These are phyloP conservation scores for Myotis vivesi DNA, from an alignment of 2,797 vertebrate species.

Conservation along the genomic window DNA sequence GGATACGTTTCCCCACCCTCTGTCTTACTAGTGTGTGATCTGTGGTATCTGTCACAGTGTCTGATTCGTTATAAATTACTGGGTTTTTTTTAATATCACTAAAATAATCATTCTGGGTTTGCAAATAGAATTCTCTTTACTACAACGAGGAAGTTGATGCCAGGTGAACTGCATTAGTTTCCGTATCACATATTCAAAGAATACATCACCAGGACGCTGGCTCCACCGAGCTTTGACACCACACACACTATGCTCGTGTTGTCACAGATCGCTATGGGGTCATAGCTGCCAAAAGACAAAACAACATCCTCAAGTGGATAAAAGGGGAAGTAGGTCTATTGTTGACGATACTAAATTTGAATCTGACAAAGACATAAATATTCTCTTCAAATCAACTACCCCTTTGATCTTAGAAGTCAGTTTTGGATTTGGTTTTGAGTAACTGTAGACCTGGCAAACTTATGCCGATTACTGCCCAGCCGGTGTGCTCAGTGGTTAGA, in stretches of 20 bases:
- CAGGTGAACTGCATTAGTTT: neutral
- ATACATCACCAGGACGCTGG: neutral
- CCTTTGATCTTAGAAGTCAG: neutral
- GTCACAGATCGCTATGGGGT: slow-evolving; percentile 4
- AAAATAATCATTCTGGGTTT: neutral
- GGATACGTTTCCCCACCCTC: neutral
- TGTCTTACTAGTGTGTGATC: neutral
- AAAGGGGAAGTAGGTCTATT: neutral
- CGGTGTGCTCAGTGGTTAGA: too few relatives aligned
- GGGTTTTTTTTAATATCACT: too few relatives aligned
- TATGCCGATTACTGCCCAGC: neutral
- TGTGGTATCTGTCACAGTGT: neutral
- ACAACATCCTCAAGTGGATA: neutral
- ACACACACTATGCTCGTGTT: neutral
- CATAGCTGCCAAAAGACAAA: neutral
- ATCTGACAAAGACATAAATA: neutral
- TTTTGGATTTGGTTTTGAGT: neutral
- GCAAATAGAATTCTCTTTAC: slow-evolving; percentile 32
- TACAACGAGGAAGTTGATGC: neutral
- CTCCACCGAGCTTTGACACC: neutral
- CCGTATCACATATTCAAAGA: neutral
- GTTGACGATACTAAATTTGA: neutral
- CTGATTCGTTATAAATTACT: neutral
- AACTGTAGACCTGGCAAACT: neutral
- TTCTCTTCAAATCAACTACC: neutral